A percentile compares a stretch with the other conserved stretches of the same genome.
These are phyloP conservation scores for Meriones unguiculatus DNA, from an alignment of 2,113 vertebrate genomes.

Conservation along the genomic window DNA sequence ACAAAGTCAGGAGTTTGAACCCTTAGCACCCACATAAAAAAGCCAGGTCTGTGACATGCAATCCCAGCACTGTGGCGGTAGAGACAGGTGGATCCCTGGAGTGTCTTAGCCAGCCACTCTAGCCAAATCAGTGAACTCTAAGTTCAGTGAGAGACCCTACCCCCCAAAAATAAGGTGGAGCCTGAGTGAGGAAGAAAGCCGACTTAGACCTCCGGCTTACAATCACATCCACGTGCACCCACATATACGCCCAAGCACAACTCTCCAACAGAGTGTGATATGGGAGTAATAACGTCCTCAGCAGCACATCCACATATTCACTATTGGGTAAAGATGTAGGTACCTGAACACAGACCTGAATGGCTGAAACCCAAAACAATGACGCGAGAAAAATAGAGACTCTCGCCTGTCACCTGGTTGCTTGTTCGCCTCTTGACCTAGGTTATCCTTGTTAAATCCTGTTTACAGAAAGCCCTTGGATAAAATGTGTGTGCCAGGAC, in stretches of 20 bases:
- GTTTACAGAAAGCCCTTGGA: too few species aligned
- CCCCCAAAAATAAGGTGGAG: not conserved
- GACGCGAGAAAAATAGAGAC: not conserved
- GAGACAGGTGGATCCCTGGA: not conserved
- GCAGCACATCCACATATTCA: slow-evolving; percentile 1
- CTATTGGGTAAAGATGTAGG: not conserved
- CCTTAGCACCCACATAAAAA: not conserved
- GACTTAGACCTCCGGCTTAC: not conserved
- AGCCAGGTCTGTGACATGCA: not conserved
- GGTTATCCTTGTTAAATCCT: too few species aligned
- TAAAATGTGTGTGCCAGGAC: too few species aligned
- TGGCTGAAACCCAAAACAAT: not conserved
- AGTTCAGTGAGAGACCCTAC: not conserved
- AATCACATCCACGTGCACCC: not conserved
- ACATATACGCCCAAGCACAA: too few species aligned
- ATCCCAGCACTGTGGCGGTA: too few species aligned
- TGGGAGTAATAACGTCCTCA: not conserved
- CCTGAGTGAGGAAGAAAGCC: not conserved
- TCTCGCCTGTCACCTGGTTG: not conserved
- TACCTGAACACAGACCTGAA: not conserved
- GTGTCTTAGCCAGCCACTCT: not conserved
- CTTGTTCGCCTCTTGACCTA: too few species aligned
- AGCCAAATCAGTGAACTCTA: not conserved
- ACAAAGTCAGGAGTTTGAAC: not conserved
- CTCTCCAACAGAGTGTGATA: not conserved